Percentiles rank a stretch among this genome's conserved stretches.
Evolutionary conservation across 2,888 invertebrate genomes (phyloP).

Genomic region (Zygogramma bicolorata): DNA sequence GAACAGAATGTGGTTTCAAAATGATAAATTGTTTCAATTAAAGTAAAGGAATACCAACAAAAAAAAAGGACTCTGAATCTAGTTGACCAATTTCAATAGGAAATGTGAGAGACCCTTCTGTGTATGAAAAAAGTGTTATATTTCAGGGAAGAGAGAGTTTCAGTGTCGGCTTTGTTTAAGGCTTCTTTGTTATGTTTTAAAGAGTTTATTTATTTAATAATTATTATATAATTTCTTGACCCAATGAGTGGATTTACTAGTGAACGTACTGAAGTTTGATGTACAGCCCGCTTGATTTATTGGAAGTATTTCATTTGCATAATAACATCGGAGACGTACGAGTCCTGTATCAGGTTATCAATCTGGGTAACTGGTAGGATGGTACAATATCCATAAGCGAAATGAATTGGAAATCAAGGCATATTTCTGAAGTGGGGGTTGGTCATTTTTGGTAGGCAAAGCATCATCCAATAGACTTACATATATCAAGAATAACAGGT

Average conservation of each 20-base stretch:
- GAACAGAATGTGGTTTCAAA: too few species aligned
- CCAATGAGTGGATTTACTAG: background rate
- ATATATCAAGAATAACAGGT: too few species aligned
- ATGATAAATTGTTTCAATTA: too few species aligned
- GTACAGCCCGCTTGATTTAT: too few species aligned
- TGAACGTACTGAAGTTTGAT: background rate
- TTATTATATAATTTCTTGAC: background rate
- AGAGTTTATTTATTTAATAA: slow-evolving; percentile 29
- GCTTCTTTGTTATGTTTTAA: slow-evolving; percentile 40
- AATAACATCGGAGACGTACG: too few species aligned
- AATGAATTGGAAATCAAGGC: too few species aligned
- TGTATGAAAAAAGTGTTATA: slow-evolving; percentile 3
- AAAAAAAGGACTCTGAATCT: background rate
- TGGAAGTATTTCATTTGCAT: background rate
- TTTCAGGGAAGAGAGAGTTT: slow-evolving; percentile 28
- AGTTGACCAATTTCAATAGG: background rate
- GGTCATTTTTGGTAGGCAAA: too few species aligned
- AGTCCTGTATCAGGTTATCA: too few species aligned
- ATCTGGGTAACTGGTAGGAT: too few species aligned
- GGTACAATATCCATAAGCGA: background rate
- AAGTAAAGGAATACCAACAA: background rate
- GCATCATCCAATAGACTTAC: too few species aligned
- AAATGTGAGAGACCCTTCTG: background rate
- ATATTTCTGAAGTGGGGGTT: too few species aligned
- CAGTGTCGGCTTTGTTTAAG: slow-evolving; percentile 34